Conservation (phyloP, 2,888 invertebrate genomes). For the Epistrophella euchroma region DNA sequence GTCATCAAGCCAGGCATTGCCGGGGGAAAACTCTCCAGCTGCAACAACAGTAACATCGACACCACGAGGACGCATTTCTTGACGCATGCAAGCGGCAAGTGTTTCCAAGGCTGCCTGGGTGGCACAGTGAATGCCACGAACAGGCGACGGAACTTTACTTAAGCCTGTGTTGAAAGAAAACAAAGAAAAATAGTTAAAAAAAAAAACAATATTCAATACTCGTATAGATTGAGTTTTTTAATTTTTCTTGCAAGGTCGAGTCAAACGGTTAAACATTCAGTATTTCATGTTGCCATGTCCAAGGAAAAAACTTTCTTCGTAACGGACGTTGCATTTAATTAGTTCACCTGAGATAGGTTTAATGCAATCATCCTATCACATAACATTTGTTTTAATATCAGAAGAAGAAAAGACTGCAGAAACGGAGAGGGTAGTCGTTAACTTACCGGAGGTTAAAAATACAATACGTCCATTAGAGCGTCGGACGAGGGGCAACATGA, state of each 20-base stretch:
- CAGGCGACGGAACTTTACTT: conserved; percentile 91
- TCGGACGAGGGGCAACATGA: conserved; percentile 92
- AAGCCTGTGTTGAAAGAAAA: conserved; percentile 82
- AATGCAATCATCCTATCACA: conserved; percentile 41
- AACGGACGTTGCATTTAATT: conserved; percentile 54
- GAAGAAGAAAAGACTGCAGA: not conserved
- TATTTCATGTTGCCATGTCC: conserved; percentile 14
- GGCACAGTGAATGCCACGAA: conserved; percentile 92
- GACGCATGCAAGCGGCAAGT: conserved; percentile 90
- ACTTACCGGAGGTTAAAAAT: conserved; percentile 89
- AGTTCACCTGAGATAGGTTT: conserved; percentile 45
- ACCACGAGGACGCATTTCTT: conserved; percentile 91
- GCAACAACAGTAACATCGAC: conserved; percentile 94
- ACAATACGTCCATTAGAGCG: conserved; percentile 92
- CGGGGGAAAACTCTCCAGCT: conserved; percentile 93
- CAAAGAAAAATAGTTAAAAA: conserved; percentile 25
- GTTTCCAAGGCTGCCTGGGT: conserved; percentile 91
- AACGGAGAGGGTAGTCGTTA: not conserved
- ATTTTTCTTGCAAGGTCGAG: conserved; percentile 41
- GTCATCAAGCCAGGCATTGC: conserved; percentile 91
- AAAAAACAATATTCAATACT: conserved; percentile 44
- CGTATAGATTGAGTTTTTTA: conserved; percentile 8
- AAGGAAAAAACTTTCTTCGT: conserved; percentile 29
- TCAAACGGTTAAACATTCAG: not conserved
- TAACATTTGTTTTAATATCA: conserved; percentile 13